Evolutionary conservation across 2,797 vertebrate species (phyloP).

Genomic region (Syngnathus acus): DNA sequence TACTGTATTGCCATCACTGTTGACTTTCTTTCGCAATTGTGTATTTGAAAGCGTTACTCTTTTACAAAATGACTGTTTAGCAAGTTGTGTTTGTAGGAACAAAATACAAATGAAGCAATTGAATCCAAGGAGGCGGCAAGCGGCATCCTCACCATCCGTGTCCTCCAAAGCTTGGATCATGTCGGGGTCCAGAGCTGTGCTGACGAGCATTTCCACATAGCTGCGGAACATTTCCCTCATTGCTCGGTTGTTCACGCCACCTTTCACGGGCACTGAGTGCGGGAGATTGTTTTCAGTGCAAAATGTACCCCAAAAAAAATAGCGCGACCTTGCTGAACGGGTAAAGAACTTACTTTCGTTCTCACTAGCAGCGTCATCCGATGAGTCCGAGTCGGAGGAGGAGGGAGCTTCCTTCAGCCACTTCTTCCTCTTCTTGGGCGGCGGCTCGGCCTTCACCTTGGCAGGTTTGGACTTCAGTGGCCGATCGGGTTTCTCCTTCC

Average conservation of each 20-base stretch:
- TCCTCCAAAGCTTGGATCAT: conserved; percentile 94
- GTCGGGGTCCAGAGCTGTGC: conserved; percentile 87
- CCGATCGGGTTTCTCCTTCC: conserved; percentile 55
- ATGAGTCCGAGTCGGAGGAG: conserved; percentile 84
- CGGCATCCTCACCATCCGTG: conserved; percentile 75
- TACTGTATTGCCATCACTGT: neutral
- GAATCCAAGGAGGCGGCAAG: neutral
- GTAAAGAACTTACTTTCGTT: conserved; percentile 70
- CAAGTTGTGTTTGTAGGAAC: too few species aligned
- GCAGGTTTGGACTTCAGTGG: conserved; percentile 57
- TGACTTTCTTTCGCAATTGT: neutral
- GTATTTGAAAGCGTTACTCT: too few species aligned
- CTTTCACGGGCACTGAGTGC: conserved; percentile 65
- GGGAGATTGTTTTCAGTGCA: neutral
- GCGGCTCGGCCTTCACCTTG: conserved; percentile 76
- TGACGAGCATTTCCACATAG: conserved; percentile 92
- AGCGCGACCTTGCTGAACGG: neutral
- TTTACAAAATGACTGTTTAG: too few species aligned
- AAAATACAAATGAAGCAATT: too few species aligned
- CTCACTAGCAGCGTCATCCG: conserved; percentile 80
- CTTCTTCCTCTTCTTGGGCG: conserved; percentile 84
- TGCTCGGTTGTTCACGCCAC: conserved; percentile 80
- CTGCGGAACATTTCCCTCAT: conserved; percentile 95
- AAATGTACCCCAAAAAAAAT: neutral
- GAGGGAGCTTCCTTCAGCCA: conserved; percentile 86